phyloP scores from a whole-genome alignment of 2,797 vertebrate genomes.

The Notolepis coatsorum region DNA sequence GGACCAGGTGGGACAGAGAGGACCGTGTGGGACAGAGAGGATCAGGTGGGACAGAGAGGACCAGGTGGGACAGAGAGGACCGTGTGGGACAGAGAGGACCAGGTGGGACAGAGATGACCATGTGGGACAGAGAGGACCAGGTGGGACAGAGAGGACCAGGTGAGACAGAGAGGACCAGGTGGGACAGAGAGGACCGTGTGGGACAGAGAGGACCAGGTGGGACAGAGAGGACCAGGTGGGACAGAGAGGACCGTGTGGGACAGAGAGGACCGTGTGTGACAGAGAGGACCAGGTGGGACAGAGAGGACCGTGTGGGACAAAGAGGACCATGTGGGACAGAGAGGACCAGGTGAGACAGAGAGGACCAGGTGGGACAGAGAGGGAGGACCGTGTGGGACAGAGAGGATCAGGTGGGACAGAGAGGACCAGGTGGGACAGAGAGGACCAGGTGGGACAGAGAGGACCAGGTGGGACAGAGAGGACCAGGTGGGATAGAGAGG shows the following conservation, averaged over 20 bases:
- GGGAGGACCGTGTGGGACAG: conserved; percentile 33
- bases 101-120: too few species aligned
- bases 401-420: too few species aligned
- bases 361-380: too few species aligned
- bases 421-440: too few species aligned
- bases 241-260: conserved; percentile 15
- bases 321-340: conserved; percentile 33
- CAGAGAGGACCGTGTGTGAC: conserved; percentile 32
- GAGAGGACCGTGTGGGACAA: too few species aligned
- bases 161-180: too few species aligned
- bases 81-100: conserved; percentile 27
- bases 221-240: conserved; percentile 25
- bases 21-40: conserved; percentile 22
- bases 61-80: conserved; percentile 25
- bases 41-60: too few species aligned
- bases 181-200: conserved; percentile 27
- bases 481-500: conserved; percentile 20
- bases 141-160: conserved; percentile 28
- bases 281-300: too few species aligned
- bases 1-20: too few species aligned
- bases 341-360: too few species aligned
- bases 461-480: conserved; percentile 30
- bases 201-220: conserved; percentile 24
- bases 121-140: conserved; percentile 21
- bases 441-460: conserved; percentile 25